Percentiles rank a stretch among this genome's conserved stretches.
Conservation (phyloP, 2,888 invertebrate species). For the Agrochola circellaris region DNA sequence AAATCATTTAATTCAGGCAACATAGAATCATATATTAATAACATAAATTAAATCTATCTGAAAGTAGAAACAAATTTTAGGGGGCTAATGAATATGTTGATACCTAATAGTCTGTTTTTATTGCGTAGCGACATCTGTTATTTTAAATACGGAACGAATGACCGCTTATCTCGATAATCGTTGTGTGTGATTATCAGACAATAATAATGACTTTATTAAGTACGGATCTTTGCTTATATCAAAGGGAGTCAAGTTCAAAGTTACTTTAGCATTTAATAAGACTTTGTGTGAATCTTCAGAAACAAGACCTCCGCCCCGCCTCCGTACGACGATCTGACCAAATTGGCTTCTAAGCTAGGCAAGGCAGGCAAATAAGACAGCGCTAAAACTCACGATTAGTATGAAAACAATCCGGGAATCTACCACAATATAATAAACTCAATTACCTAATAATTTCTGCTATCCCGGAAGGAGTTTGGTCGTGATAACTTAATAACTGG, state of each 20-base stretch:
- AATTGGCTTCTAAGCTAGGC: neutral
- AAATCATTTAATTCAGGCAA: too few species aligned
- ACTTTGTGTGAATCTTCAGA: too few species aligned
- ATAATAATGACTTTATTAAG: neutral
- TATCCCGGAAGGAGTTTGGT: neutral
- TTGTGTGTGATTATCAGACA: neutral
- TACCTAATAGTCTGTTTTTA: neutral
- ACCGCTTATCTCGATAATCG: conserved; percentile 11
- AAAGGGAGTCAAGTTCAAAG: too few species aligned
- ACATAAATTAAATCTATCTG: too few species aligned
- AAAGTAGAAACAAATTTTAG: too few species aligned
- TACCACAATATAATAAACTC: neutral
- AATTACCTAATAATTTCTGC: neutral
- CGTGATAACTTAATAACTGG: conserved; percentile 10
- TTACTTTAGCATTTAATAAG: too few species aligned
- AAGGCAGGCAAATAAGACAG: neutral
- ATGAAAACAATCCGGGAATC: neutral
- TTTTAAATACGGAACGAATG: neutral
- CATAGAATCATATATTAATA: too few species aligned
- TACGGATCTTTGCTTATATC: too few species aligned
- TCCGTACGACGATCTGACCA: neutral
- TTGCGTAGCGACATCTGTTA: conserved; percentile 47
- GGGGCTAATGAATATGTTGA: neutral
- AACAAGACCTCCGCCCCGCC: too few species aligned
- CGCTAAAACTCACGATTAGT: neutral